Evolutionary conservation across 2,888 invertebrate genomes (phyloP), one percentile per base, ranked within the genome.

Genomic region (Steinernema carpocapsae): DNA sequence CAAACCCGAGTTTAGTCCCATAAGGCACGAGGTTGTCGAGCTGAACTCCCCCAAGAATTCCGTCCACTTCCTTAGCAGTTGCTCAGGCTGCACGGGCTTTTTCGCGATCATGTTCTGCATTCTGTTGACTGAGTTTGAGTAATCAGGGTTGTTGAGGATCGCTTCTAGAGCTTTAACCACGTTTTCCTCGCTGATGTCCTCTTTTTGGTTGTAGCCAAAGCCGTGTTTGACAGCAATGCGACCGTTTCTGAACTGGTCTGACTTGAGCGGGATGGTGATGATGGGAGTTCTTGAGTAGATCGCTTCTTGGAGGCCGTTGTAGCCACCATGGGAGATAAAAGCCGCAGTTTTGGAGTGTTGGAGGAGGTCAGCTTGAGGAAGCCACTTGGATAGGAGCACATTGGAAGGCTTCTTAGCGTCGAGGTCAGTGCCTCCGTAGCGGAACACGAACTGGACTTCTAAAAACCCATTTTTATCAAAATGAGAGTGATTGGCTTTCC

Each of bases 281-380:
- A 74, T 46, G 12, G 73, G 72, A 17, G 32, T 48, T 1, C 72
- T 59, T 42, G 51, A 37, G 37, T 71, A 19, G 29, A 72, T 72
- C 1, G 70, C 37, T 29, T 75, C 75, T 46, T 75, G 75, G n/a
- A 75, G 45, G 17, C 51, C 19, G 70, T 75, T 75, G 42, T 70
- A 75, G 24, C 75, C 75, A 14, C 75, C 75, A 19, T 75, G 75
- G 26, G 75, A 51, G 51, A 75, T 72, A 22, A 75, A 75, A 1
- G 73, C 75, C 29, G 42, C 56, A 0, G 73, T 75, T 37, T 75
- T 75, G 29, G 64, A 32, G 32, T 64, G 64, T 32, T 64, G 75
- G 2, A 84, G 72, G 3, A 84, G 73, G 72, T 83, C 84, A 22
- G 77, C 76, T 64, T 84, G 84, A 7, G 84, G 83, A 26, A 84